Conservation (phyloP, 1,140 invertebrate species). For the Oreohelix idahoensis region DNA sequence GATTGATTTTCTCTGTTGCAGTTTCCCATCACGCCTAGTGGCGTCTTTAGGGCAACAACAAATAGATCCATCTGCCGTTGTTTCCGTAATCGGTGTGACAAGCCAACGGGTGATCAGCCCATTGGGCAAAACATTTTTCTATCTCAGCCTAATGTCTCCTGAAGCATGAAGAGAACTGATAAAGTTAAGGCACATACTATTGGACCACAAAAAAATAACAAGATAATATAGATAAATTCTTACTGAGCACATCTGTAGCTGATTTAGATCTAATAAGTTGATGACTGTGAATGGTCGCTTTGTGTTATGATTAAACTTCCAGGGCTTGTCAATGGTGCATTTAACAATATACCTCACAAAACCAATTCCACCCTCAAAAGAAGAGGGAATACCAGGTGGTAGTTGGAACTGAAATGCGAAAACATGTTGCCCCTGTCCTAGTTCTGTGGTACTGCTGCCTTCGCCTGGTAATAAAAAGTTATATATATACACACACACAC, state of each 20-base stretch:
- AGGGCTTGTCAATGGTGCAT: constrained; percentile 67
- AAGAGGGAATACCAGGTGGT: not conserved
- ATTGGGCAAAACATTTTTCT: too few relatives aligned
- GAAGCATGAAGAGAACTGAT: too few relatives aligned
- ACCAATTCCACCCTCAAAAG: constrained; percentile 28
- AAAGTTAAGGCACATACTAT: too few relatives aligned
- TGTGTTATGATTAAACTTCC: constrained; percentile 58
- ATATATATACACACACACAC: too few relatives aligned
- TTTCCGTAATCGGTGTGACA: too few relatives aligned
- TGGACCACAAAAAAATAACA: too few relatives aligned
- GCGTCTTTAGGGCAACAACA: too few relatives aligned
- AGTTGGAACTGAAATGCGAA: constrained; percentile 31
- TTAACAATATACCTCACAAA: constrained; percentile 71
- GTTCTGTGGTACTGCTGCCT: not conserved
- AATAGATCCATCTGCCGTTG: too few relatives aligned
- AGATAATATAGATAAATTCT: not conserved
- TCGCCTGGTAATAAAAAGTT: not conserved
- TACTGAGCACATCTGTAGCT: constrained; percentile 2
- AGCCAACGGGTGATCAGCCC: too few relatives aligned
- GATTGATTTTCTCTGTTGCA: too few relatives aligned
- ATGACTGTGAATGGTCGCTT: constrained; percentile 54
- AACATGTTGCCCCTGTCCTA: not conserved
- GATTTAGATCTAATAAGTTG: constrained; percentile 56
- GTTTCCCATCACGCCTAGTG: too few relatives aligned
- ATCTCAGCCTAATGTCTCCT: too few relatives aligned